Percentiles rank a stretch among this genome's conserved stretches.
Evolutionary conservation across 2,888 invertebrate species (phyloP).

Genomic region (Watsonalla cultraria): DNA sequence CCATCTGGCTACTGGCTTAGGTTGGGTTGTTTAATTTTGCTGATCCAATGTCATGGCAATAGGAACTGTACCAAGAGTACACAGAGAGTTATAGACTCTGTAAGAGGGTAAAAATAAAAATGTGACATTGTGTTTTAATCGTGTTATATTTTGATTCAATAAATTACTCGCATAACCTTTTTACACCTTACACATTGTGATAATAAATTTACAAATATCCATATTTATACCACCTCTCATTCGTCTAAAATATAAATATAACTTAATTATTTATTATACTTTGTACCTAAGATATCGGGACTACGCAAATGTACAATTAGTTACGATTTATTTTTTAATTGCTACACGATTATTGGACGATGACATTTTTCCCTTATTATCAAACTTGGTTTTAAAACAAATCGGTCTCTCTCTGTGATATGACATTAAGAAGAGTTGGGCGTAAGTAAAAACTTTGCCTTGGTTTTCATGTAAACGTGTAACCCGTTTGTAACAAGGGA

Average conservation of each 20-base stretch:
- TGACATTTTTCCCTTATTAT: neutral
- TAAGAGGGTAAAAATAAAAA: constrained; percentile 17
- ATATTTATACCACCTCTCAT: constrained; percentile 40
- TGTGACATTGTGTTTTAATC: constrained; percentile 43
- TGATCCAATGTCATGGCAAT: too few relatives aligned
- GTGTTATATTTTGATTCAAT: constrained; percentile 77
- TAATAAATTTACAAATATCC: constrained; percentile 68
- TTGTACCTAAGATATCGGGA: constrained; percentile 68
- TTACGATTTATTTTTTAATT: neutral
- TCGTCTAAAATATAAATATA: constrained; percentile 47
- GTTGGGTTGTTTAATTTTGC: too few relatives aligned
- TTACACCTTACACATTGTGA: constrained; percentile 67
- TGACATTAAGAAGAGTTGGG: too few relatives aligned
- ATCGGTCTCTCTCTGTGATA: too few relatives aligned
- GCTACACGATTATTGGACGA: neutral
- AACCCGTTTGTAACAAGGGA: too few relatives aligned
- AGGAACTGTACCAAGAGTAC: too few relatives aligned
- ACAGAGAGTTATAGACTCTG: too few relatives aligned
- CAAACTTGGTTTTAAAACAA: too few relatives aligned
- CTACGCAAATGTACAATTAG: constrained; percentile 30
- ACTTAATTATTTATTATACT: constrained; percentile 55
- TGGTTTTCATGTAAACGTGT: too few relatives aligned
- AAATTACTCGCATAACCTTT: constrained; percentile 74
- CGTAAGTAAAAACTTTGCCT: too few relatives aligned
- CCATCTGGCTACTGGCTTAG: too few relatives aligned